Evolutionary conservation across 2,888 invertebrate genomes (phyloP).

Genomic region (Oconnorella tubifera): DNA sequence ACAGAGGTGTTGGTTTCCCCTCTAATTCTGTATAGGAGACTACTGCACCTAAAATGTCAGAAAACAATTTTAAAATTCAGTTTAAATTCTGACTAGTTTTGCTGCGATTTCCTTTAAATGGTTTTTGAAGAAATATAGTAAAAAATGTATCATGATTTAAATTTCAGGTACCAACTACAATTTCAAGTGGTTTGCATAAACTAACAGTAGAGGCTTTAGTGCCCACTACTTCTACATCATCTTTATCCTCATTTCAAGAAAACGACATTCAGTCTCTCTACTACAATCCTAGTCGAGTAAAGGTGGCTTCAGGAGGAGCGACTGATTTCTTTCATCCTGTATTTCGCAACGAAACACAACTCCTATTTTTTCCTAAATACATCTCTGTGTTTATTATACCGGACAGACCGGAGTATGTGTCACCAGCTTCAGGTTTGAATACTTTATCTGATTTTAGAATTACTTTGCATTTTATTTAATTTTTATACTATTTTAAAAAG

Average conservation of each 20-base stretch:
- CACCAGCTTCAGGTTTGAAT: slow-evolving; percentile 67
- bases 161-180: not conserved
- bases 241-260: not conserved
- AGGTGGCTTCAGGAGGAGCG: not conserved
- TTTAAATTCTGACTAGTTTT: no score
- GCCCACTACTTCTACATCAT: not conserved
- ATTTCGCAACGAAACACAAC: slow-evolving; percentile 79
- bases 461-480: no score
- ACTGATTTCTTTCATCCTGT: slow-evolving; percentile 60
- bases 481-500: no score
- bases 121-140: no score
- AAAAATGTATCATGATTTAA: no score
- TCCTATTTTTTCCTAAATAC: slow-evolving; percentile 83
- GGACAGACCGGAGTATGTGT: slow-evolving; percentile 91
- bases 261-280: not conserved
- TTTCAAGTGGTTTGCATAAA: not conserved
- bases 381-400: slow-evolving; percentile 94
- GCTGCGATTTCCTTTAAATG: no score
- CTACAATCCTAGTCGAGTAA: not conserved
- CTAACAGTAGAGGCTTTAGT: not conserved
- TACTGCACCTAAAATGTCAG: no score
- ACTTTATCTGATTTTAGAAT: no score
- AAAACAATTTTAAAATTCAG: no score
- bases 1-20: no score
- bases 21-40: no score